These are phyloP conservation scores for Tetragonula carbonaria DNA, from an alignment of 2,888 invertebrate species.

Conservation along the genomic window DNA sequence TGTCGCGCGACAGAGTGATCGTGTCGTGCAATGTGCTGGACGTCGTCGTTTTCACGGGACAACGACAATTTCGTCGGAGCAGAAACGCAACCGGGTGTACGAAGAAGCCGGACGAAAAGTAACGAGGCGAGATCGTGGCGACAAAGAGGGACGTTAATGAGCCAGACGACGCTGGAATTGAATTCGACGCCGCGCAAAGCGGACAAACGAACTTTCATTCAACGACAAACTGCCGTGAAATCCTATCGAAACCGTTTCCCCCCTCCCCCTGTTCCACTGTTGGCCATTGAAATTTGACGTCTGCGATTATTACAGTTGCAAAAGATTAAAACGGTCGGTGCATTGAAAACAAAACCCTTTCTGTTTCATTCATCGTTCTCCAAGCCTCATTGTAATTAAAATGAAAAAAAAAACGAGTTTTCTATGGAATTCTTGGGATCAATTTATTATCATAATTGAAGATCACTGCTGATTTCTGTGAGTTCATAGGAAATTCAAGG, in stretches of 20 bases:
- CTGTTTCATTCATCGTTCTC: too few relatives aligned
- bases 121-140: conserved; percentile 44
- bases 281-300: not conserved
- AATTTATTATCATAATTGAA: too few relatives aligned
- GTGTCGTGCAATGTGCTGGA: not conserved
- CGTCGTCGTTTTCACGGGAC: conserved; percentile 21
- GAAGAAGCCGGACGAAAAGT: conserved; percentile 8
- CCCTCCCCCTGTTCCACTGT: not conserved
- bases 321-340: not conserved
- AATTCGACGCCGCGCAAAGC: conserved; percentile 36
- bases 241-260: conserved; percentile 21
- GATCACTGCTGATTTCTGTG: too few relatives aligned
- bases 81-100: not conserved
- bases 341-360: not conserved
- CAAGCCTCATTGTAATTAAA: too few relatives aligned
- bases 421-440: too few relatives aligned
- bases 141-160: conserved; percentile 63
- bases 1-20: conserved; percentile 8
- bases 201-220: conserved; percentile 26
- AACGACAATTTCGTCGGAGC: conserved; percentile 12
- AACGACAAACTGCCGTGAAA: conserved; percentile 32
- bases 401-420: too few relatives aligned
- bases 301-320: not conserved
- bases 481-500: too few relatives aligned
- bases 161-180: conserved; percentile 57